A percentile compares a stretch with the other conserved stretches of the same genome.
These are phyloP conservation scores for Bucco capensis DNA, from an alignment of 2,113 vertebrate genomes.

Conservation along the genomic window DNA sequence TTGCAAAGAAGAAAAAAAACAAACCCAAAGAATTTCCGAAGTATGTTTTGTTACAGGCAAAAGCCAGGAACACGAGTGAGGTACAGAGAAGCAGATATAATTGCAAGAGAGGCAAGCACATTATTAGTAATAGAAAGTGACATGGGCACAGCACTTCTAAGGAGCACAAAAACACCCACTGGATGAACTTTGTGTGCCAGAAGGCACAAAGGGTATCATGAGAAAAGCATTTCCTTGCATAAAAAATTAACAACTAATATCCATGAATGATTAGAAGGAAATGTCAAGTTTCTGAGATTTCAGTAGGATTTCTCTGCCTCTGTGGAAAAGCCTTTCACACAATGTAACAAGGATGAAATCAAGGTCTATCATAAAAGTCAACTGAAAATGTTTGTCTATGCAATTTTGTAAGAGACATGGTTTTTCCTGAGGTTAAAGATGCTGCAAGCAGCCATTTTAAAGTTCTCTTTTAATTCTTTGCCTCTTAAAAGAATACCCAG, in stretches of 20 bases:
- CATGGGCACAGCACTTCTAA: background rate
- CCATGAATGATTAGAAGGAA: background rate
- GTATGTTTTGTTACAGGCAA: background rate
- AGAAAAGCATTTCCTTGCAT: background rate
- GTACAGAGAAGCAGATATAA: background rate
- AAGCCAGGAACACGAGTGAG: background rate
- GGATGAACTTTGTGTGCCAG: background rate
- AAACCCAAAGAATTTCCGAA: background rate
- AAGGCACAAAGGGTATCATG: background rate
- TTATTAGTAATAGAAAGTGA: background rate
- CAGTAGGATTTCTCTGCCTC: background rate
- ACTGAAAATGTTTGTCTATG: background rate
- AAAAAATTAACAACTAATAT: background rate
- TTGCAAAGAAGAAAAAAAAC: background rate
- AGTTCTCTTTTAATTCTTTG: background rate
- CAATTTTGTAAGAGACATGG: background rate
- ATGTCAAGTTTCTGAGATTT: background rate
- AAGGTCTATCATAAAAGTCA: background rate
- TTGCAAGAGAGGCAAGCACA: background rate
- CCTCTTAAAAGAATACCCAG: background rate
- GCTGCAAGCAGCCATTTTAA: background rate
- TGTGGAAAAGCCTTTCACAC: background rate
- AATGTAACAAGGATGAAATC: background rate
- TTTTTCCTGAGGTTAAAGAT: background rate
- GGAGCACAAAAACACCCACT: background rate